Percentiles rank a stretch among this genome's conserved stretches.
These are phyloP conservation scores for Gorsachius goisagi DNA, from an alignment of 2,113 vertebrate genomes.

Conservation along the genomic window DNA sequence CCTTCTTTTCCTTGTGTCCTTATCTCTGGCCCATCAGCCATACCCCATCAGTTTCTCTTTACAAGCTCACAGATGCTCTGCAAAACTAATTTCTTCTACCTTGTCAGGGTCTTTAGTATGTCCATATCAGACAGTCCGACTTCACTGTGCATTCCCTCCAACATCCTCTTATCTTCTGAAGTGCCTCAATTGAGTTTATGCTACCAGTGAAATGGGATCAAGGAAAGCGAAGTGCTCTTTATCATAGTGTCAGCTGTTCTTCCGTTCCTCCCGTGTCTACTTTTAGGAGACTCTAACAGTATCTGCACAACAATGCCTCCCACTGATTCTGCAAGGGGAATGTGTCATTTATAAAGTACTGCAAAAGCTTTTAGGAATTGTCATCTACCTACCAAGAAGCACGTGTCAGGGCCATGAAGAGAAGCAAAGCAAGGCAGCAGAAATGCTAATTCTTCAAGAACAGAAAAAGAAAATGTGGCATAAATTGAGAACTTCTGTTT, in stretches of 20 bases:
- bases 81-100: neutral
- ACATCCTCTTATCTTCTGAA: neutral
- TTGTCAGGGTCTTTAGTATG: neutral
- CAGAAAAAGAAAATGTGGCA: neutral
- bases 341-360: neutral
- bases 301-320: neutral
- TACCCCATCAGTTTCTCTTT: neutral
- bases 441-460: neutral
- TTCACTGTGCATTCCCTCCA: neutral
- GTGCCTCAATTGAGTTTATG: neutral
- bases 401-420: neutral
- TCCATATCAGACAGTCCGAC: neutral
- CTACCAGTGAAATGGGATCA: neutral
- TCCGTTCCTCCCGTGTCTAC: neutral
- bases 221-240: neutral
- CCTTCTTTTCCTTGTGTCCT: neutral
- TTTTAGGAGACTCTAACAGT: neutral
- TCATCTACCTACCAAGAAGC: neutral
- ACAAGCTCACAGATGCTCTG: neutral
- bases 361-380: neutral
- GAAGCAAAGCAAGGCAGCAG: neutral
- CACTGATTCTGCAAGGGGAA: neutral
- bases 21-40: neutral
- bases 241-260: neutral
- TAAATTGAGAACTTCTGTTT: neutral